Base-by-base conservation (phyloP, 2,888 invertebrate genomes). In the Apocheima hispidaria region DNA sequence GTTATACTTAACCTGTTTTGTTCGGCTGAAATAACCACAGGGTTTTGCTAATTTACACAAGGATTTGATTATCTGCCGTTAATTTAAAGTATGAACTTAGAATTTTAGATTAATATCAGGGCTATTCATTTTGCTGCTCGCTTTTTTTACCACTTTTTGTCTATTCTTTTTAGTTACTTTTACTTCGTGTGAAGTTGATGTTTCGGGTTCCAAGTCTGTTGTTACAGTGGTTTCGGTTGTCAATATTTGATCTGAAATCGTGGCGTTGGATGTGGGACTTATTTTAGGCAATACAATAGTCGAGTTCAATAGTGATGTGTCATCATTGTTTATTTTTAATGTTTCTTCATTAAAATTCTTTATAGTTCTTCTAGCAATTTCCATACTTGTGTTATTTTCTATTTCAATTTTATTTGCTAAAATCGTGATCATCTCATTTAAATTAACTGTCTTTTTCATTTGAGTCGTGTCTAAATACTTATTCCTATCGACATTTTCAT, bases 381-480 rank as follows among this genome's bases (percentile, higher is more conserved):
- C 81, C 62, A 86, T 69, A 44, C 81, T 87, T 0, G 79, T 80
- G 49, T 87, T 85, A 64, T 88, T 88, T 53, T 84, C 82, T 60
- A 71, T 73, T 3, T 89, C 87, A 55, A 88, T 89, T 56, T 77
- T 71, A 44, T 84, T 83, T 0, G 86, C 79, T 38, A 88, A 53
- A 18, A 65, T 75, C 14, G 74, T 74, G 9, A 88, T 88, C 72
- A 83, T 77, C 43, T 84, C 73, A 36, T 68, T 77, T 12, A 79
- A 65, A 5, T 70, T 68, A 16, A 70, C 70, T 7, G 74, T 75
- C 21, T 60, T 72, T 18, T 69, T 71, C 9, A 54, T 55, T 16
- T 67, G 63, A 14, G 71, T 69, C 10, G 40, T 58, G 3, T 61
- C 54, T 20, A 23, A 26, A 33, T 82, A 75, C 64, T 75, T 80